Base-by-base conservation (phyloP, 2,888 invertebrate species). In the Julus scandinavius region DNA sequence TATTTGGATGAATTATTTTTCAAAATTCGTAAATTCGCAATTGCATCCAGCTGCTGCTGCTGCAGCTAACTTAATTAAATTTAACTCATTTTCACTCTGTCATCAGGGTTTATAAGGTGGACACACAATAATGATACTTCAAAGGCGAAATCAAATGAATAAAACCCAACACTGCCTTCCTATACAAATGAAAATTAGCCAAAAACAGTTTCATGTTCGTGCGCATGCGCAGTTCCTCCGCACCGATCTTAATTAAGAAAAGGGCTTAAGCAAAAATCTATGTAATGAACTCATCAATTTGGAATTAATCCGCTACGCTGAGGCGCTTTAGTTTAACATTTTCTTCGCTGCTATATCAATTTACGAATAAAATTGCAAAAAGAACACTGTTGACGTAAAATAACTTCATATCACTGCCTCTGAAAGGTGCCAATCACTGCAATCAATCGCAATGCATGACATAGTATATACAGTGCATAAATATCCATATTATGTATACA, bases 221-320 rank as follows among this genome's bases (percentile, higher is more conserved):
- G 63, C 63, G 4, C 54, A 54, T 11, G 17, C 6, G 11, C 54
- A 54, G 54, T 54, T 54, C 11, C 63, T 17, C n/a, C 2, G 63
- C n/a, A 7, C 1, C 63, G 72, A 29, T 72, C 72, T 72, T 72
- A 72, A 72, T 72, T 72, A 72, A 20, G 9, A 11, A 72, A 72
- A 29, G 72, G 0, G 72, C 11, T 54, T 54, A 20, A n/a, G 72
- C 9, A 9, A 72, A 72, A 20, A 29, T 72, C 72, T 29, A 20
- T 29, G 72, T 29, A 72, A 72, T n/a, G 72, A 29, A n/a, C 72
- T 72, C 72, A 72, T 72, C 72, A 72, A 72, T 72, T 72, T 29
- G 9, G 29, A 72, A 72, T 72, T 72, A 72, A 29, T 72, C 11
- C 20, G 17, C n/a, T n/a, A 2, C 17, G n/a, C 1, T n/a, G n/a